These are phyloP conservation scores for Neomorphus geoffroyi DNA, from an alignment of 2,797 vertebrate species.

Conservation along the genomic window DNA sequence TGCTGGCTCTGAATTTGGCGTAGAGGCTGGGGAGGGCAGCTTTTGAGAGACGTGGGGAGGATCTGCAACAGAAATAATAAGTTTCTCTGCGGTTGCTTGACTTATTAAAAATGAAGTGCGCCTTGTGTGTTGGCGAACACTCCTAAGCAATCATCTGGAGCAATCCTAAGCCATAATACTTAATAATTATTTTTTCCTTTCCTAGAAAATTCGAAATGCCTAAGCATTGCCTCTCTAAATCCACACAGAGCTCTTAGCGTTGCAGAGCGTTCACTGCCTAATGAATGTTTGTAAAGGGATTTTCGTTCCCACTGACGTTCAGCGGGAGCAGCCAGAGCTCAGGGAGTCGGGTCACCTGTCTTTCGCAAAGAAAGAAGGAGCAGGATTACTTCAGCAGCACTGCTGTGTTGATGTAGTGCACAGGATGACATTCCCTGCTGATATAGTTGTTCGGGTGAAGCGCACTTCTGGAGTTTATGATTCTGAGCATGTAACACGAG, in stretches of 20 bases:
- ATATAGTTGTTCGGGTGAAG: background rate
- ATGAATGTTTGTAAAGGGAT: background rate
- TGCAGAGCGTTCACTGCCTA: background rate
- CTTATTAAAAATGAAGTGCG: background rate
- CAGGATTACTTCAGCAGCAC: background rate
- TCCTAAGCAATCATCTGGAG: background rate
- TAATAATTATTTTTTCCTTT: background rate
- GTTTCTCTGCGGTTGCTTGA: background rate
- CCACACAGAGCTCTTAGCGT: background rate
- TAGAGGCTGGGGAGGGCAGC: background rate
- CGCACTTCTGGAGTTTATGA: background rate
- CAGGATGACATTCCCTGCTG: background rate
- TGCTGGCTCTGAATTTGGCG: background rate
- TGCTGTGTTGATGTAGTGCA: background rate
- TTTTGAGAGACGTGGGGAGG: background rate
- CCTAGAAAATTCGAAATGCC: background rate
- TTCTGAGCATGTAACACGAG: background rate
- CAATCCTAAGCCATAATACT: background rate
- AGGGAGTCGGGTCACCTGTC: background rate
- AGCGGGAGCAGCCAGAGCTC: background rate
- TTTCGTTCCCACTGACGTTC: background rate
- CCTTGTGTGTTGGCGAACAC: background rate
- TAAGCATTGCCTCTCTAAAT: background rate
- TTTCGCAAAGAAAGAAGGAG: background rate
- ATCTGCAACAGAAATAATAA: conserved; percentile 3